Base-by-base conservation (phyloP, 2,888 invertebrate genomes). In the Sarcophaga rosellei region DNA sequence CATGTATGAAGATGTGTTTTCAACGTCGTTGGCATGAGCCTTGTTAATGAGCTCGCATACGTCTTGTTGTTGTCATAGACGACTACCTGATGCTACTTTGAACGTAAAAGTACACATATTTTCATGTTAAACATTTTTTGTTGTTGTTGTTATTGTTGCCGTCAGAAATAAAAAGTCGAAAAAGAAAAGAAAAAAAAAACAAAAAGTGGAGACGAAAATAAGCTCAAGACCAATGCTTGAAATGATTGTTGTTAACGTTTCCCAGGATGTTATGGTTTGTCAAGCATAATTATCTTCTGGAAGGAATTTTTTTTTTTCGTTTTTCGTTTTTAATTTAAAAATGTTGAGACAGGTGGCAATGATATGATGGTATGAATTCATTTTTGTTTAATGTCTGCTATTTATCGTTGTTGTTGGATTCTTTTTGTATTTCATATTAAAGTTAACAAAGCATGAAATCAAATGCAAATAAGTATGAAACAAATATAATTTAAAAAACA, bases 251-350 rank as follows among this genome's bases (percentile, higher is more conserved):
- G 69, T 75, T 81, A 84, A 83, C 65, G 65, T 86, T 84, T 81
- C 74, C 83, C 83, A 74, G 83, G 78, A 84, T 84, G 86, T 75
- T 83, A 86, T 77, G 86, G 86, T 81, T 83, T 86, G 86, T 57
- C 83, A 81, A 57, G 61, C 77, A 84, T 86, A 86, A 86, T 86
- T 86, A 81, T 86, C 81, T 57, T 78, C 74, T 74, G 44, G 63
- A 75, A 74, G 73, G 53, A 68, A 21, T n/a, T 20, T 61, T 59
- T 61, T 47, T 44, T 73, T 73, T 68, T 72, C 47, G 61, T 35
- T 75, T 21, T 8, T 47, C 35, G 35, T 35, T 35, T 35, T 35
- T 35, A 35, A 45, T 20, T 65, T 77, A 47, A 57, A 63, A 65
- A 17, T n/a, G 63, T 59, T 70, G 62, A 78, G 73, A 66, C 78